phyloP scores from a whole-genome alignment of 1,140 invertebrate genomes.

The Aphis craccivora region DNA sequence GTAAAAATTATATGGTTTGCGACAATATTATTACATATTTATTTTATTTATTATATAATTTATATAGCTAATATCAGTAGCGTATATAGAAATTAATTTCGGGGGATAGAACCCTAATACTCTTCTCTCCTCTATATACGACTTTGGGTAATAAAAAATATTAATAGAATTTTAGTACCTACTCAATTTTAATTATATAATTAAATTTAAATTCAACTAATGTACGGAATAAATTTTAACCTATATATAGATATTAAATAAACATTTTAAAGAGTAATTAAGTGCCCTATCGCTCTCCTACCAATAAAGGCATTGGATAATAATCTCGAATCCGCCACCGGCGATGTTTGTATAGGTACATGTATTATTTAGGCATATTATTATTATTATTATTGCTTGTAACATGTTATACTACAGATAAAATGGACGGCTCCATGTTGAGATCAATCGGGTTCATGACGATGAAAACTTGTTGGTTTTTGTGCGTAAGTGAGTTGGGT shows the following conservation, averaged over 20 bases:
- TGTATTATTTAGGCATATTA: background rate
- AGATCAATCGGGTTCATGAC: slow-evolving; percentile 96
- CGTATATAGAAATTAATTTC: too few species aligned
- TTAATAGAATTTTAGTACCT: background rate
- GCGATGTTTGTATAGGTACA: background rate
- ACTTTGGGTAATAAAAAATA: background rate
- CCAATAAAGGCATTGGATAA: background rate
- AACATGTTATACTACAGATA: slow-evolving; percentile 75
- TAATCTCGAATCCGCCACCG: background rate
- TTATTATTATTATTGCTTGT: background rate
- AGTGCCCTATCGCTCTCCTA: background rate
- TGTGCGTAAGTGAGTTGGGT: slow-evolving; percentile 88
- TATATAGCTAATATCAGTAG: too few species aligned
- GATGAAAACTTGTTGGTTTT: slow-evolving; percentile 96
- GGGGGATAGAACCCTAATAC: too few species aligned
- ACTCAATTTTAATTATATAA: background rate
- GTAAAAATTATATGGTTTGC: background rate
- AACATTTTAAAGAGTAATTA: background rate
- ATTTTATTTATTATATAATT: background rate
- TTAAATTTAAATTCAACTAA: background rate
- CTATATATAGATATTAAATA: background rate
- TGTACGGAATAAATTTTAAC: background rate
- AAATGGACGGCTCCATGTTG: slow-evolving; percentile 85
- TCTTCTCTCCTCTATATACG: too few species aligned
- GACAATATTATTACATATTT: background rate